Conservation (phyloP, 2,888 invertebrate species). For the Crematogaster levior region DNA sequence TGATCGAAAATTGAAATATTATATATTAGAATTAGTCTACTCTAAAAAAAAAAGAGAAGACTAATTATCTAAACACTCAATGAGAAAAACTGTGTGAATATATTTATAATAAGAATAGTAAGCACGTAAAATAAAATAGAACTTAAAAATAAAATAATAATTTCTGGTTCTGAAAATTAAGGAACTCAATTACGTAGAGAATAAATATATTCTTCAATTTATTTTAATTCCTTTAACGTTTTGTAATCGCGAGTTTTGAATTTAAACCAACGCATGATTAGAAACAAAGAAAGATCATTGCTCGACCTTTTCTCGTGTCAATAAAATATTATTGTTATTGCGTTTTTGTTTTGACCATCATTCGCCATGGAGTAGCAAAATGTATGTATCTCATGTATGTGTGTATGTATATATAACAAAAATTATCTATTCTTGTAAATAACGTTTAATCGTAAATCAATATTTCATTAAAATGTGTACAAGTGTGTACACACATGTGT, state of each 20-base stretch:
- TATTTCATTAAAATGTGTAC: conserved; percentile 20
- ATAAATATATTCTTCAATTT: neutral
- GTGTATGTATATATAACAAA: neutral
- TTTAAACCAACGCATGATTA: neutral
- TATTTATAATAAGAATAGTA: neutral
- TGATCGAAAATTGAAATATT: neutral
- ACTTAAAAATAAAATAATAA: neutral
- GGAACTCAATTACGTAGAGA: neutral
- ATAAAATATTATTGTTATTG: neutral
- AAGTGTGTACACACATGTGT: too few relatives aligned
- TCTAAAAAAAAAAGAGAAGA: neutral
- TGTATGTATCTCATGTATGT: conserved; percentile 18
- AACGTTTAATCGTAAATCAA: conserved; percentile 52
- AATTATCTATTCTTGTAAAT: conserved; percentile 52
- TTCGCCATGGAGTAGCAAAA: conserved; percentile 39
- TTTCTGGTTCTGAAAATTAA: neutral
- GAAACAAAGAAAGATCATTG: neutral
- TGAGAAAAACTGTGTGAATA: neutral
- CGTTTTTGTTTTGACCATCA: conserved; percentile 10
- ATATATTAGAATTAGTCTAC: neutral
- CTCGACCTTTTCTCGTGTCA: neutral
- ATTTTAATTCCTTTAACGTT: neutral
- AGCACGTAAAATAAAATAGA: neutral
- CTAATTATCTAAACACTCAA: neutral
- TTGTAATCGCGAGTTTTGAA: neutral